These are phyloP conservation scores for Aphelinus certus DNA, from an alignment of 1,140 invertebrate species.

Conservation along the genomic window DNA sequence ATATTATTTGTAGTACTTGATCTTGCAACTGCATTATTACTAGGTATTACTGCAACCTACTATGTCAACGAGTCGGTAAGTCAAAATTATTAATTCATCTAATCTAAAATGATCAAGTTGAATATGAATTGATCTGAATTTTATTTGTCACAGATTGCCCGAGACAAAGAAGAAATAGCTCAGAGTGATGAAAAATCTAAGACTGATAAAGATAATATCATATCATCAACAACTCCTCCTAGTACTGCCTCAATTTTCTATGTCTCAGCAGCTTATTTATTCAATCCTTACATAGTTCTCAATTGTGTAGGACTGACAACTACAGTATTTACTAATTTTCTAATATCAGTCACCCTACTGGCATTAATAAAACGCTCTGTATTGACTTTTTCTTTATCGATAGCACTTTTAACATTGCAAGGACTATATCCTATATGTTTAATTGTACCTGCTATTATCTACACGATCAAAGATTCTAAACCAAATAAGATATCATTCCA, in stretches of 20 bases:
- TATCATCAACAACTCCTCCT: conserved; percentile 38
- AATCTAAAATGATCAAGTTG: conserved; percentile 1
- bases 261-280: conserved; percentile 84
- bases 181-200: conserved; percentile 61
- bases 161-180: conserved; percentile 50
- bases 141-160: conserved; percentile 44
- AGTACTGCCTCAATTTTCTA: conserved; percentile 63
- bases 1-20: conserved; percentile 80
- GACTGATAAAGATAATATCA: conserved; percentile 38
- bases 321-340: conserved; percentile 88
- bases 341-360: conserved; percentile 76
- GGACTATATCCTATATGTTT: conserved; percentile 88
- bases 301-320: conserved; percentile 93
- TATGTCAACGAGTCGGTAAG: conserved; percentile 73
- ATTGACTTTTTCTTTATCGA: conserved; percentile 70
- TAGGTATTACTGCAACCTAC: conserved; percentile 74
- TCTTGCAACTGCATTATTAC: conserved; percentile 76
- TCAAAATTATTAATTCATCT: conserved; percentile 39
- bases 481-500: conserved; percentile 39
- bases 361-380: conserved; percentile 75
- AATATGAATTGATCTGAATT: neutral
- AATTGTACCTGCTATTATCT: conserved; percentile 80
- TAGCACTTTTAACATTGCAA: conserved; percentile 83
- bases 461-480: conserved; percentile 60
- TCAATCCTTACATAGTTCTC: conserved; percentile 91